phyloP scores from a whole-genome alignment of 37 sponge, comb jelly and placozoan species.

The Halisarca cf. caerulea region DNA sequence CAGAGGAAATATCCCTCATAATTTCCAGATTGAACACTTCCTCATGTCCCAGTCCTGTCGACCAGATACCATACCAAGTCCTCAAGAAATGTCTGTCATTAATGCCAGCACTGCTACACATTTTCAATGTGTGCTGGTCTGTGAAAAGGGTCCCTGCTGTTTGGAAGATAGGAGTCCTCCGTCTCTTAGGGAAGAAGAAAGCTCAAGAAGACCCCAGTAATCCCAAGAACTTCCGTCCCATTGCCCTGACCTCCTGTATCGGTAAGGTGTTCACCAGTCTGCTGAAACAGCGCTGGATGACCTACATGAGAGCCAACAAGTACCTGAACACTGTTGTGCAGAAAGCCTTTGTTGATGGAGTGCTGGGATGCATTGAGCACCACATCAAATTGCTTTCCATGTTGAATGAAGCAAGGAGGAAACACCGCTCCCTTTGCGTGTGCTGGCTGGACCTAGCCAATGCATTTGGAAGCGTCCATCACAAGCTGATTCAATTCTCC shows the following conservation, averaged over 20 bases:
- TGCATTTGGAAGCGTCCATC: constrained; percentile 40
- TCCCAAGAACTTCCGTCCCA: constrained; percentile 27
- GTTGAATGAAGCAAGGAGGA: constrained; percentile 12
- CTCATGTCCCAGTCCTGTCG: no score
- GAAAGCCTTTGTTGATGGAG: constrained; percentile 11
- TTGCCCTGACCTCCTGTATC: constrained; percentile 14
- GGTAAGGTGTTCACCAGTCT: constrained; percentile 7
- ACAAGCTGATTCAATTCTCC: constrained; percentile 26
- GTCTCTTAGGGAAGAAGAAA: neutral
- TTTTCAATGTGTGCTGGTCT: constrained; percentile 23
- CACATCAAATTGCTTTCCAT: neutral
- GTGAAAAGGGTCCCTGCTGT: neutral
- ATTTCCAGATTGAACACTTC: no score
- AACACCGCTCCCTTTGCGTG: neutral
- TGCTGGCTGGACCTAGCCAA: constrained; percentile 41
- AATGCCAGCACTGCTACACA: no score
- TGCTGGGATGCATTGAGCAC: constrained; percentile 34
- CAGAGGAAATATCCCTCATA: neutral
- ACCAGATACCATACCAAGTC: no score
- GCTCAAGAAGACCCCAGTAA: constrained; percentile 20
- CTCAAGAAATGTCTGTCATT: no score
- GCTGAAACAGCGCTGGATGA: neutral
- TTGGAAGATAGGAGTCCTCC: constrained; percentile 16
- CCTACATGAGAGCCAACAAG: neutral
- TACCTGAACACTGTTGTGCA: constrained; percentile 7